phyloP scores from a whole-genome alignment of 1,140 invertebrate genomes.

The Zaprionus ornatus region DNA sequence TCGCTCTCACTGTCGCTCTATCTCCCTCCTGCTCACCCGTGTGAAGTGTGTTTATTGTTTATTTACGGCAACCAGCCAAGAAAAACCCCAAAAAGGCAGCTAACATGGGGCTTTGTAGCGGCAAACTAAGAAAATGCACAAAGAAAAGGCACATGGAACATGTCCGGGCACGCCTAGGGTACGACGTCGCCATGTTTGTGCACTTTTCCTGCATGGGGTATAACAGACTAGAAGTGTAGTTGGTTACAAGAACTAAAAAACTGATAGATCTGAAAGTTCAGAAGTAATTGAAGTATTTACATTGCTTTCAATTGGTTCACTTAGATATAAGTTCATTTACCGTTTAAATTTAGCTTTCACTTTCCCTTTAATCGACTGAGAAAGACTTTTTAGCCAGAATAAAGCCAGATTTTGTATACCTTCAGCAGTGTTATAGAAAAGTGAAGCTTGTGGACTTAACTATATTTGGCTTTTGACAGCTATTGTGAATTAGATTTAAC shows the following conservation, averaged over 20 bases:
- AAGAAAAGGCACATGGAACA: conserved; percentile 55
- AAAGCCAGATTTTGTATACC: neutral
- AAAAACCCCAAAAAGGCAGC: conserved; percentile 81
- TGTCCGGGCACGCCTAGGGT: conserved; percentile 15
- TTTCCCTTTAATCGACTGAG: too few relatives aligned
- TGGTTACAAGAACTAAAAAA: neutral
- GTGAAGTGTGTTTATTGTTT: conserved; percentile 75
- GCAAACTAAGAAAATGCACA: conserved; percentile 75
- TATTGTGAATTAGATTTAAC: too few relatives aligned
- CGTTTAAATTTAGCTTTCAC: too few relatives aligned
- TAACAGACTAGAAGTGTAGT: neutral
- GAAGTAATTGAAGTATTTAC: neutral
- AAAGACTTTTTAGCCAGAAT: neutral
- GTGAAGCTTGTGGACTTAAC: neutral
- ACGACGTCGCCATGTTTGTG: neutral
- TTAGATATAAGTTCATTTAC: too few relatives aligned
- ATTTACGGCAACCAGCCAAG: conserved; percentile 79
- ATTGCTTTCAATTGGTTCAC: neutral
- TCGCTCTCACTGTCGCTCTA: neutral
- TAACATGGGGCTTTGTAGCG: conserved; percentile 77
- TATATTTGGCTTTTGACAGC: neutral
- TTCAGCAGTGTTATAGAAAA: neutral
- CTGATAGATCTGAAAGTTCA: neutral
- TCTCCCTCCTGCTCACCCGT: neutral
- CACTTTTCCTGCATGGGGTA: neutral